Evolutionary conservation across 2,888 invertebrate species (phyloP).

Genomic region (Parthenolecanium corni): DNA sequence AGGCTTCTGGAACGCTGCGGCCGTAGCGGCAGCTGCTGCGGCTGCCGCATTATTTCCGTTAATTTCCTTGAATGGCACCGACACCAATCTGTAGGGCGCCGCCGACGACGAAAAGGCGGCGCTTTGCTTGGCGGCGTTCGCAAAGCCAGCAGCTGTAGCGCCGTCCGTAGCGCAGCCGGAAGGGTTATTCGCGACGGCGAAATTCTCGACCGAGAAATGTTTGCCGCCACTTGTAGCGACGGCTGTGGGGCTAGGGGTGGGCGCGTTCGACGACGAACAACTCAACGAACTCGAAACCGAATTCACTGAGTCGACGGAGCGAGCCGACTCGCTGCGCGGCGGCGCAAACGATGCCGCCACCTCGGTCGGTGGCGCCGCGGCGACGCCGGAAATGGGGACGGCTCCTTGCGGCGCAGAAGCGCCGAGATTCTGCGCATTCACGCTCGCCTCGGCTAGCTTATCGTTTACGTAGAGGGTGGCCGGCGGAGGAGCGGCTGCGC

Average conservation of each 20-base stretch:
- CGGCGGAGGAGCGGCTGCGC: background rate
- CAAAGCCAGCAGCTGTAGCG: slow-evolving; percentile 32
- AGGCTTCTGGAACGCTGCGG: slow-evolving; percentile 12
- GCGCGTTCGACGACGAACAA: slow-evolving; percentile 11
- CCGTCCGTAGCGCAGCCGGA: slow-evolving; percentile 30
- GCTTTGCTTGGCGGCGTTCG: slow-evolving; percentile 31
- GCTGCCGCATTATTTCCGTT: background rate
- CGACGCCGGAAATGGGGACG: too few relatives aligned
- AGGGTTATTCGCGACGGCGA: slow-evolving; percentile 12
- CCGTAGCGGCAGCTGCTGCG: background rate
- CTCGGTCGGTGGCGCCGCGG: background rate
- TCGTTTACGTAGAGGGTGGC: background rate
- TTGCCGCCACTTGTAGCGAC: slow-evolving; percentile 7
- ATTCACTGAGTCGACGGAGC: slow-evolving; percentile 47
- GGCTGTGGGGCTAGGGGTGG: too few relatives aligned
- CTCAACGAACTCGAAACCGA: slow-evolving; percentile 41
- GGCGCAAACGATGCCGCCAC: background rate
- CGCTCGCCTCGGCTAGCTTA: slow-evolving; percentile 6
- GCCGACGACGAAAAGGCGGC: background rate
- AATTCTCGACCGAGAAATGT: slow-evolving; percentile 9
- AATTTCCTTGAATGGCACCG: background rate
- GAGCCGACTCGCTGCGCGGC: slow-evolving; percentile 46
- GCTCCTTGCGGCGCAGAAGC: background rate
- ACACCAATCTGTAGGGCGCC: slow-evolving; percentile 4
- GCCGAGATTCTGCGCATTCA: slow-evolving; percentile 9